Evolutionary conservation across 2,888 invertebrate species (phyloP).

Genomic region (Pristionchus japonicus): DNA sequence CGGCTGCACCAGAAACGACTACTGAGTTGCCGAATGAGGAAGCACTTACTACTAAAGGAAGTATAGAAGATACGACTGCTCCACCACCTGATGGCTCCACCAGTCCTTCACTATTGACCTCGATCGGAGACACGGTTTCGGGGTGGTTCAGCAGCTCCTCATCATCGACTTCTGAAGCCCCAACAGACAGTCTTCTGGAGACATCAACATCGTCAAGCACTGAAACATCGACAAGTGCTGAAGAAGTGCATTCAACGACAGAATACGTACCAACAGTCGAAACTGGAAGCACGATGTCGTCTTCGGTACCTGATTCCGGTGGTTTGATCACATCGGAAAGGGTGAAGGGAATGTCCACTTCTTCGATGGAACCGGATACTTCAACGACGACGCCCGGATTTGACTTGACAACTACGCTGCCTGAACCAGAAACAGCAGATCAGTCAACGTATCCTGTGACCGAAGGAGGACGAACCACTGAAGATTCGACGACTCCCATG

Average conservation of each 20-base stretch:
- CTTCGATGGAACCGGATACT: neutral
- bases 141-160: neutral
- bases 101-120: neutral
- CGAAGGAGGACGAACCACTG: neutral
- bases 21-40: neutral
- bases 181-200: neutral
- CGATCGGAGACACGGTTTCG: neutral
- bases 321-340: neutral
- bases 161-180: neutral
- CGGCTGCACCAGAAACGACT: neutral
- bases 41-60: neutral
- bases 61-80: neutral
- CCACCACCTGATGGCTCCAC: neutral
- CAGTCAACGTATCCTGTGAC: neutral
- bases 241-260: neutral
- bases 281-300: neutral
- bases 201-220: neutral
- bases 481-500: neutral
- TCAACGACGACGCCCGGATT: neutral
- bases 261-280: neutral
- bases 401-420: neutral
- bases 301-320: neutral
- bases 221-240: neutral
- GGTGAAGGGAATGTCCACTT: neutral
- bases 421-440: neutral